Percentiles rank a stretch among this genome's conserved stretches.
phyloP scores from a whole-genome alignment of 2,113 vertebrate genomes.

The Myanophis thanlyinensis region DNA sequence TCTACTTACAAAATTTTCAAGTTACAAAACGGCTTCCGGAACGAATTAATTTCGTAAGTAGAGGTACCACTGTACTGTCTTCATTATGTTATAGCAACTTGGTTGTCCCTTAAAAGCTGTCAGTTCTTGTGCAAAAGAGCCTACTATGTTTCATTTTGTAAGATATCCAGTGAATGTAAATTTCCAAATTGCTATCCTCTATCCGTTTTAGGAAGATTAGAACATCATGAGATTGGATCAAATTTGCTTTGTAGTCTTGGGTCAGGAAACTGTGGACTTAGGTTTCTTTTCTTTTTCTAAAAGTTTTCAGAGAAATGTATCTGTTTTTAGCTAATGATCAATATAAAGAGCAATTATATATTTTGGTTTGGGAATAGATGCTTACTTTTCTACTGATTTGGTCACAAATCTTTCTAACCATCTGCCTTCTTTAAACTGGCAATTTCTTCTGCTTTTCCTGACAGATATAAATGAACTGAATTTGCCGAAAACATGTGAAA shows the following conservation, averaged over 20 bases:
- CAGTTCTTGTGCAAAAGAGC: neutral
- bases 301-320: too few species aligned
- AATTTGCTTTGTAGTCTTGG: neutral
- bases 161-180: neutral
- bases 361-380: neutral
- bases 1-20: too few species aligned
- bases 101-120: neutral
- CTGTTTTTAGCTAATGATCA: neutral
- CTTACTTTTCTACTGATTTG: neutral
- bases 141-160: neutral
- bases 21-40: too few species aligned
- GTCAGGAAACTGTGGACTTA: neutral
- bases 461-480: constrained; percentile 95
- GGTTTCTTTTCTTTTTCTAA: neutral
- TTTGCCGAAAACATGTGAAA: constrained; percentile 94
- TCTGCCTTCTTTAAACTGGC: neutral
- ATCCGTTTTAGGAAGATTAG: neutral
- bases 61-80: too few species aligned
- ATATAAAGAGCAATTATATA: neutral
- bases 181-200: neutral
- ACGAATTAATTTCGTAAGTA: too few species aligned
- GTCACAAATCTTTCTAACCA: neutral
- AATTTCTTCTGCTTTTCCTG: neutral
- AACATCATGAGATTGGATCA: neutral
- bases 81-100: neutral